A percentile compares a stretch with the other conserved stretches of the same genome.
phyloP scores from a whole-genome alignment of 2,797 vertebrate genomes.

The Nyctibius grandis region DNA sequence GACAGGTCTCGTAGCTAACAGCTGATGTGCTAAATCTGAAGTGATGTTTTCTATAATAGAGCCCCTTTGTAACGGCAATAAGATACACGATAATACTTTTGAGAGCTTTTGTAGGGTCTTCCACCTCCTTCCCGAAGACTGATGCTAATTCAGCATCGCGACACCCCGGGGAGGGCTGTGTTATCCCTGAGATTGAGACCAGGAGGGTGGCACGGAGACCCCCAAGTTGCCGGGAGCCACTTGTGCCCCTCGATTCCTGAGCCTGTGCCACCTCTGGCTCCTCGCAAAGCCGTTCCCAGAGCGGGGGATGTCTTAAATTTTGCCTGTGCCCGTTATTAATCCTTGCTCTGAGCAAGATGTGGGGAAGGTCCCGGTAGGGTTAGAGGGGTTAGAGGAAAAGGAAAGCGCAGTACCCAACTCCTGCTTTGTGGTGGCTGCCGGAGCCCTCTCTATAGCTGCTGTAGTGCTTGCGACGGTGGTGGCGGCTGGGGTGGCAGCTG shows the following conservation, averaged over 20 bases:
- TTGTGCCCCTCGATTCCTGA: fast-evolving
- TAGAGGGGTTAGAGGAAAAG: constrained; percentile 36
- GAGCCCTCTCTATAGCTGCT: constrained; percentile 66
- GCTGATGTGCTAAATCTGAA: neutral
- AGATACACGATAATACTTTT: fast-evolving
- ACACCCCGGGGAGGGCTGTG: neutral
- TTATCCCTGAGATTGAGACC: neutral
- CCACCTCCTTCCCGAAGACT: neutral
- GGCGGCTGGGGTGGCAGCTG: constrained; percentile 29
- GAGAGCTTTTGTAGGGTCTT: neutral
- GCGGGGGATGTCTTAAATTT: fast-evolving
- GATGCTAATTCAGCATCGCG: neutral
- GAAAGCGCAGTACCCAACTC: constrained; percentile 74
- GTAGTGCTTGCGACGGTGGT: constrained; percentile 43
- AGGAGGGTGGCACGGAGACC: neutral
- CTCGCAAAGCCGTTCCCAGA: fast-evolving
- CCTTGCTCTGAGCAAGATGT: neutral
- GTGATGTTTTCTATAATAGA: neutral
- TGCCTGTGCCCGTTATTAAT: fast-evolving
- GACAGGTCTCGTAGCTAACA: neutral
- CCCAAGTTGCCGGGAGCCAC: fast-evolving
- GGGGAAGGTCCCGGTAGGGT: neutral
- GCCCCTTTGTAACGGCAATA: neutral
- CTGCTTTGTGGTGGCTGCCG: constrained; percentile 65
- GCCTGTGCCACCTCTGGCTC: neutral